Evolutionary conservation across 1,140 invertebrate species (phyloP), one percentile per base, ranked within the genome.

Genomic region (Drosophila burlai): DNA sequence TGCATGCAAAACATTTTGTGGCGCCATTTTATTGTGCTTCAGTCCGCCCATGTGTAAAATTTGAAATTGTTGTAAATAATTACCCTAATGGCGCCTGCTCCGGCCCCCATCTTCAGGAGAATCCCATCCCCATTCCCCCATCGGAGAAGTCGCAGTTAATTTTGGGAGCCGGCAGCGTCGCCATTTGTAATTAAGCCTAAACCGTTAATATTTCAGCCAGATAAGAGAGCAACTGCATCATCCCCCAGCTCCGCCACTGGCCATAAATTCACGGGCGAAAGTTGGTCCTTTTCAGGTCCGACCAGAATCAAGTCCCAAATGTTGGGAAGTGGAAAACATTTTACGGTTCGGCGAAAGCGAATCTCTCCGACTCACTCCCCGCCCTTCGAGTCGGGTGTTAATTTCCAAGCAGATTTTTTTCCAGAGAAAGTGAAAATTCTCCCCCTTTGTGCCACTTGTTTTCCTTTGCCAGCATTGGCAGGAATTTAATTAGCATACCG

Each of bases 21-120:
- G 66, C 60, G 63, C 49, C 66, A 71, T 83, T 78, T 83, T 84
- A 79, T 83, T 87, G 84, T 90, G 50, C 80, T 79, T 57, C 69
- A 21, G 75, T 61, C 61, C 79, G 78, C 76, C 81, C 81, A 89
- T 89, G 84, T 89, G 84, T 90, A 90, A 90, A 90, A 89, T 89
- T 85, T 89, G 63, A 81, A 89, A 89, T 90, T 89, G 85, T 90
- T 90, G 84, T 85, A 84, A 90, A 89, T 85, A 90, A 90, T 89
- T 90, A 89, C 85, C 81, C 84, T 90, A 89, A 89, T 89, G 84
- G 78, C 58, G 38, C 55, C 13, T 26, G 42, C 38, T 45, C 47
- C 57, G n/a, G 1, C 24, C 24, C 24, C 2, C 26, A 50, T 60
- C 16, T 49, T 60, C 8, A 6, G 13, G 52, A 38, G 52, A 36